phyloP scores from a whole-genome alignment of 2,888 invertebrate genomes.

The Sepioteuthis lessoniana region DNA sequence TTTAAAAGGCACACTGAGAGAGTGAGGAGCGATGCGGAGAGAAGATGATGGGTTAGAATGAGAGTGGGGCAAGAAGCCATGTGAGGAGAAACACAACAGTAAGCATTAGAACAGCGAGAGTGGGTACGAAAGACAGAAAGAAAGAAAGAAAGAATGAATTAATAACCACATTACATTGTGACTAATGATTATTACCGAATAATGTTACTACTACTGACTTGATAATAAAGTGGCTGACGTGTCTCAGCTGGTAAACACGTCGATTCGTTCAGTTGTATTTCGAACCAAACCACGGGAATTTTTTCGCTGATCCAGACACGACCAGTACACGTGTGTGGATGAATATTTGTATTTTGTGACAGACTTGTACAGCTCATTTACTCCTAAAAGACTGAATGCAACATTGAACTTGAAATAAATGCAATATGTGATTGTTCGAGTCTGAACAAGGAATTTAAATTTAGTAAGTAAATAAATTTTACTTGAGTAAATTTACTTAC shows the following conservation, averaged over 20 bases:
- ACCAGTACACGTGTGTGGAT: background rate
- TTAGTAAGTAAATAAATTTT: too few relatives aligned
- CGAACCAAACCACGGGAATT: background rate
- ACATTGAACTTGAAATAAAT: too few relatives aligned
- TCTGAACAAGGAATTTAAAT: too few relatives aligned
- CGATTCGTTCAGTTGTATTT: background rate
- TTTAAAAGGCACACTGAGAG: background rate
- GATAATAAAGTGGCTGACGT: background rate
- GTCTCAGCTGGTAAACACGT: constrained; percentile 33
- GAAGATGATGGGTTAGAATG: background rate
- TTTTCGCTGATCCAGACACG: background rate
- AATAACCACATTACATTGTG: background rate
- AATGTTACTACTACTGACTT: constrained; percentile 33
- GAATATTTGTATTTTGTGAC: background rate
- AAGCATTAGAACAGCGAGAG: background rate
- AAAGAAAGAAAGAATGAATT: background rate
- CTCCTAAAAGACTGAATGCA: too few relatives aligned
- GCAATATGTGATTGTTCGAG: too few relatives aligned
- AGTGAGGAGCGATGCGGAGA: background rate
- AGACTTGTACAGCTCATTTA: too few relatives aligned
- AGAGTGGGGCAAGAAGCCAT: background rate
- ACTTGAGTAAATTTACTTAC: too few relatives aligned
- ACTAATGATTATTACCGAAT: constrained; percentile 33
- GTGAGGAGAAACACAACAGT: background rate
- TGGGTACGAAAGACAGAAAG: background rate